Conservation (phyloP, 53 echinoderm and acorn worm species). For the Arbacia lixula region DNA sequence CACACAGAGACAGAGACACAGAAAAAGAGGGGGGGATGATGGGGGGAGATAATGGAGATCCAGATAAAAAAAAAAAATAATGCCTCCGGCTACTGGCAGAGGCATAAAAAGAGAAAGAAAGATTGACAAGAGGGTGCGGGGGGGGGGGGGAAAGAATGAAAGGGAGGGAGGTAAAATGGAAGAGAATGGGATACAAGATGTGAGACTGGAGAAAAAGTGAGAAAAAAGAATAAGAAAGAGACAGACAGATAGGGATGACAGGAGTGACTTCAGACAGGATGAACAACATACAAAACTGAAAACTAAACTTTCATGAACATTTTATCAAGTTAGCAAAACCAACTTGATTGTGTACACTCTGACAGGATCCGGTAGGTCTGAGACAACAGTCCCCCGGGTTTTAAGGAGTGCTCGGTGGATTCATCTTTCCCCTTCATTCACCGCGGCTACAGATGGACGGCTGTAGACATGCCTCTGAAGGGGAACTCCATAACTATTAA, state of each 20-base stretch:
- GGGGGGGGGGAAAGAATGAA: background rate
- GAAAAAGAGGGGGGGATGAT: background rate
- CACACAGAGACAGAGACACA: background rate
- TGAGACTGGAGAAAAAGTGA: background rate
- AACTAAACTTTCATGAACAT: too few relatives aligned
- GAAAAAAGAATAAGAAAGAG: background rate
- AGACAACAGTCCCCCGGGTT: background rate
- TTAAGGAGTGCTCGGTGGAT: slow-evolving; percentile 41
- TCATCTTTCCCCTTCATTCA: slow-evolving; percentile 34
- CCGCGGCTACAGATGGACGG: slow-evolving; percentile 29
- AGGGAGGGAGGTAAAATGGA: background rate
- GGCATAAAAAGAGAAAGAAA: too few relatives aligned
- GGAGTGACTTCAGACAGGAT: background rate
- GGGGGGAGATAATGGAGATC: background rate
- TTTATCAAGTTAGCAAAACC: too few relatives aligned
- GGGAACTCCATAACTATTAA: too few relatives aligned
- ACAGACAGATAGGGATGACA: background rate
- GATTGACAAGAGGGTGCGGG: too few relatives aligned
- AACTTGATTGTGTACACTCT: slow-evolving; percentile 44
- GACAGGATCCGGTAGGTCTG: slow-evolving; percentile 40
- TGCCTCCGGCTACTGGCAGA: too few relatives aligned
- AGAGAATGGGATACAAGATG: background rate
- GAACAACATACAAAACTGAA: too few relatives aligned
- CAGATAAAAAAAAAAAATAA: too few relatives aligned
- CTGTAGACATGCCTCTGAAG: slow-evolving; percentile 39